Evolutionary conservation across 2,797 vertebrate genomes (phyloP).

Genomic region (Oreortyx pictus): DNA sequence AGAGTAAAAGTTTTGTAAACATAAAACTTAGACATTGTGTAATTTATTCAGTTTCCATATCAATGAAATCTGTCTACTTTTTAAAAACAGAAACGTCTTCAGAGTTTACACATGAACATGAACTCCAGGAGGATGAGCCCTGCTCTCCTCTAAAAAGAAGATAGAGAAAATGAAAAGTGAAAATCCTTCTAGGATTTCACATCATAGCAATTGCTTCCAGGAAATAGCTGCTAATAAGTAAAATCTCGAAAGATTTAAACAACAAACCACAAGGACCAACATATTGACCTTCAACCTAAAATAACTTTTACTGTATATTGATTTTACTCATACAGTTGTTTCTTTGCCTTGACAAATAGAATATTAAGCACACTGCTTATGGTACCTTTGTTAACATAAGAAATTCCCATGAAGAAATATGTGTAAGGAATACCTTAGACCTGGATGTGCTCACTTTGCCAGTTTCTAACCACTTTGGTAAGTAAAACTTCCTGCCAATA

Average conservation of each 20-base stretch:
- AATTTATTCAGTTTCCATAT: background rate
- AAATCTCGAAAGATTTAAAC: slow-evolving; percentile 53
- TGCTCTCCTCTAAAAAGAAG: background rate
- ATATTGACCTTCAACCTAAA: slow-evolving; percentile 44
- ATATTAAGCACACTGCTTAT: background rate
- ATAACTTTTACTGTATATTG: slow-evolving; percentile 50
- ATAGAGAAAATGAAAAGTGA: background rate
- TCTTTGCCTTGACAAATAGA: slow-evolving; percentile 40
- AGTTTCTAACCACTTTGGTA: slow-evolving; percentile 61
- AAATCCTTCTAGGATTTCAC: slow-evolving; percentile 41
- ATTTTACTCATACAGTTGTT: slow-evolving; percentile 40
- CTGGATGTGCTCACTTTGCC: slow-evolving; percentile 55
- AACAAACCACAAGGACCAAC: slow-evolving; percentile 60
- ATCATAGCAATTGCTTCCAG: slow-evolving; percentile 38
- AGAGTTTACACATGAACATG: background rate
- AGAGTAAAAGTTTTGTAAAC: background rate
- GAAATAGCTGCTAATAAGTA: slow-evolving; percentile 52
- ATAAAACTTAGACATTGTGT: background rate
- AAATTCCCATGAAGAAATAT: slow-evolving; percentile 54
- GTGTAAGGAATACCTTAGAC: slow-evolving; percentile 37
- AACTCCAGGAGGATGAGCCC: background rate
- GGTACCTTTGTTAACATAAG: slow-evolving; percentile 19
- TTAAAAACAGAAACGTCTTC: background rate
- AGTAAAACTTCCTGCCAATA: slow-evolving; percentile 73
- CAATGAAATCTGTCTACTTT: background rate